These are phyloP conservation scores for Zosterops lateralis DNA, from an alignment of 2,113 vertebrate genomes.

Conservation along the genomic window DNA sequence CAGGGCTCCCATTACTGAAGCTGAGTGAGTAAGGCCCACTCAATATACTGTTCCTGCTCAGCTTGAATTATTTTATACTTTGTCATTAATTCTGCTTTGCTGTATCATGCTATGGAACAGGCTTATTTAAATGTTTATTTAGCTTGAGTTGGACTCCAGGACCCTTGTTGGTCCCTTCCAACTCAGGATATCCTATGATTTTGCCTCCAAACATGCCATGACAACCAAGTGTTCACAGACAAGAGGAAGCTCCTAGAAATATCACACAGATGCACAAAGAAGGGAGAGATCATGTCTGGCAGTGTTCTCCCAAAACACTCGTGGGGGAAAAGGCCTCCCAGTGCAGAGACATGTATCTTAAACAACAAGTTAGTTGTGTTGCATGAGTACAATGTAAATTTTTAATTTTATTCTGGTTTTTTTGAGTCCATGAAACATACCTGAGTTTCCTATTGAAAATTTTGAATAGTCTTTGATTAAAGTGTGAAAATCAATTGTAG, in stretches of 20 bases:
- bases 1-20: background rate
- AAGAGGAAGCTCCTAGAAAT: background rate
- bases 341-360: background rate
- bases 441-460: conserved; percentile 36
- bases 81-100: background rate
- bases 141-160: background rate
- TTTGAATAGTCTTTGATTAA: conserved; percentile 32
- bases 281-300: background rate
- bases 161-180: background rate
- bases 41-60: background rate
- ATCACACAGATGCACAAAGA: background rate
- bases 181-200: background rate
- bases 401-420: background rate
- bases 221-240: background rate
- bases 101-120: background rate
- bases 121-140: background rate
- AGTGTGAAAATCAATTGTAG: conserved; percentile 65
- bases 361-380: background rate
- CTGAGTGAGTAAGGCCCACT: background rate
- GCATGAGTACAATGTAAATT: background rate
- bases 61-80: background rate
- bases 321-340: background rate
- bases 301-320: background rate
- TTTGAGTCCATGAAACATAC: background rate
- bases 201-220: fast-evolving